A percentile compares a stretch with the other conserved stretches of the same genome.
These are phyloP conservation scores for Ethmia dodecea DNA, from an alignment of 2,888 invertebrate genomes.

Conservation along the genomic window DNA sequence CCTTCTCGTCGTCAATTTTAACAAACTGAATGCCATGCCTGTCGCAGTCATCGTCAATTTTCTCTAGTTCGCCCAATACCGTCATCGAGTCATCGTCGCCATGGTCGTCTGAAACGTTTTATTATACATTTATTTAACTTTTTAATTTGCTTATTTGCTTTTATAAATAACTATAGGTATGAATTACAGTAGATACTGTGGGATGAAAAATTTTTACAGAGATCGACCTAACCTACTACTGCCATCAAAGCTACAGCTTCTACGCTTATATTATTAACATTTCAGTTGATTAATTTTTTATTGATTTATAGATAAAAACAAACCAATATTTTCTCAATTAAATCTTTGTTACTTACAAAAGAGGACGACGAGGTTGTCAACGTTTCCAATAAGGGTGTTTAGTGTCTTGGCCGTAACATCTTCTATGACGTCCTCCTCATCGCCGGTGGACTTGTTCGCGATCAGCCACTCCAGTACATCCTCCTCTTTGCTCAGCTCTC, in stretches of 20 bases:
- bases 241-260: no score
- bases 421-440: constrained; percentile 95
- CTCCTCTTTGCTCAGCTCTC: constrained; percentile 92
- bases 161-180: no score
- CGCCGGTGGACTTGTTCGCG: constrained; percentile 94
- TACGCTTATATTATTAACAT: no score
- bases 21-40: constrained; percentile 95
- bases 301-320: no score
- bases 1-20: constrained; percentile 91
- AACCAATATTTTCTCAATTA: no score
- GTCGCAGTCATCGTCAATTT: constrained; percentile 96
- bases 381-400: constrained; percentile 90
- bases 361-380: constrained; percentile 93
- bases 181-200: no score
- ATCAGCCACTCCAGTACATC: constrained; percentile 96
- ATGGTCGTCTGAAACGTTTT: constrained; percentile 90
- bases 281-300: no score
- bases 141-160: neutral
- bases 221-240: no score
- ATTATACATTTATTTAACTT: no score
- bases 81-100: constrained; percentile 93
- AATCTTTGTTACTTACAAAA: constrained; percentile 86
- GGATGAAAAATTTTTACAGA: no score
- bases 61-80: constrained; percentile 91
- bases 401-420: constrained; percentile 95